phyloP scores from a whole-genome alignment of 2,888 invertebrate genomes.

The Noctua janthina region DNA sequence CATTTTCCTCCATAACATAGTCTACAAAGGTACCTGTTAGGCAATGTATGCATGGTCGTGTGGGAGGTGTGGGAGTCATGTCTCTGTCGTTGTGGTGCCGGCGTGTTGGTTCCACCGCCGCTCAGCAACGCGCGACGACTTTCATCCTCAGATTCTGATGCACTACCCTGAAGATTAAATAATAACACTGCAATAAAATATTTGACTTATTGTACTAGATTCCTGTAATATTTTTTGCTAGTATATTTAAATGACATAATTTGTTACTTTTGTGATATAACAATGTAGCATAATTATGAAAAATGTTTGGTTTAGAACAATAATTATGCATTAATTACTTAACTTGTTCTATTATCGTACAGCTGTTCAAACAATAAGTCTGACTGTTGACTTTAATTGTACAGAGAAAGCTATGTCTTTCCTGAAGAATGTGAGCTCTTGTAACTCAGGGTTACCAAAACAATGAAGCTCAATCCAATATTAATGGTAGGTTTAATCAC shows the following conservation, averaged over 20 bases:
- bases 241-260: neutral
- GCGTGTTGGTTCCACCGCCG: constrained; percentile 71
- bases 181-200: neutral
- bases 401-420: neutral
- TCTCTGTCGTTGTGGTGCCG: constrained; percentile 77
- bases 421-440: neutral
- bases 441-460: neutral
- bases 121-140: constrained; percentile 80
- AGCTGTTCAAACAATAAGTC: constrained; percentile 4
- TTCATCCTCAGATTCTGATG: constrained; percentile 93
- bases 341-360: constrained; percentile 5
- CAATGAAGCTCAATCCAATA: neutral
- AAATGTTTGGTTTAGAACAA: neutral
- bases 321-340: neutral
- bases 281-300: neutral
- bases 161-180: constrained; percentile 86
- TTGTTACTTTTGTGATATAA: neutral
- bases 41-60: constrained; percentile 73
- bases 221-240: neutral
- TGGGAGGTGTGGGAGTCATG: constrained; percentile 84
- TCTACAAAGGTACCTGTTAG: constrained; percentile 73
- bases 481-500: neutral
- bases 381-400: neutral
- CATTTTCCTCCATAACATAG: neutral
- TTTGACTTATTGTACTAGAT: neutral